These are phyloP conservation scores for Calliphora vomitoria DNA, from an alignment of 2,888 invertebrate genomes.

Conservation along the genomic window DNA sequence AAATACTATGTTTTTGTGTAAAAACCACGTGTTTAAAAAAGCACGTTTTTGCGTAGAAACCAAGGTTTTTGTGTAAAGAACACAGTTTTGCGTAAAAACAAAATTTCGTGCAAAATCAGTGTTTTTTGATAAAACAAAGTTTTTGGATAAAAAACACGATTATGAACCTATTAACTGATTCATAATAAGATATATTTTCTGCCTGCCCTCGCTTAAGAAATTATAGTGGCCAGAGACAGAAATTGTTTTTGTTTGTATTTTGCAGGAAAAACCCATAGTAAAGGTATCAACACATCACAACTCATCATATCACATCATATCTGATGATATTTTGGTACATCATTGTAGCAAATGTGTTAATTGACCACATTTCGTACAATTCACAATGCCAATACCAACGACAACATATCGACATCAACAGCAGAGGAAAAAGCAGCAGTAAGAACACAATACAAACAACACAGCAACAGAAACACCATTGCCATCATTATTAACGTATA, in stretches of 20 bases:
- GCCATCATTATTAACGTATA: constrained; percentile 33
- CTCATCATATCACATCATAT: constrained; percentile 62
- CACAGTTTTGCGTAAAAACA: too few species aligned
- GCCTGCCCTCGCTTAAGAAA: background rate
- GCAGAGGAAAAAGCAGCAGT: constrained; percentile 2
- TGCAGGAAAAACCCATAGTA: constrained; percentile 28
- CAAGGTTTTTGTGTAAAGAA: too few species aligned
- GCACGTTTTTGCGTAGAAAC: too few species aligned
- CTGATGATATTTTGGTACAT: constrained; percentile 59
- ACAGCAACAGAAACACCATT: constrained; percentile 34
- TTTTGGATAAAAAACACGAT: too few species aligned
- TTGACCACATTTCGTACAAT: constrained; percentile 80
- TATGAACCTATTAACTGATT: too few species aligned
- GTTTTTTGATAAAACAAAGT: too few species aligned
- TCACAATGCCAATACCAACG: constrained; percentile 66
- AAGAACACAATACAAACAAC: constrained; percentile 5
- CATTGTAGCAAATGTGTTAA: constrained; percentile 81
- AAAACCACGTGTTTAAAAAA: too few species aligned
- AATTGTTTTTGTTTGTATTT: constrained; percentile 11
- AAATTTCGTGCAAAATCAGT: too few species aligned
- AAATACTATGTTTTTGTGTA: too few species aligned
- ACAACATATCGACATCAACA: constrained; percentile 24
- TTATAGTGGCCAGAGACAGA: background rate
- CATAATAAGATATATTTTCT: background rate
- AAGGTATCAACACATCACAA: constrained; percentile 58